Base-by-base conservation (phyloP, 2,888 invertebrate genomes). In the Diaprepes abbreviatus region DNA sequence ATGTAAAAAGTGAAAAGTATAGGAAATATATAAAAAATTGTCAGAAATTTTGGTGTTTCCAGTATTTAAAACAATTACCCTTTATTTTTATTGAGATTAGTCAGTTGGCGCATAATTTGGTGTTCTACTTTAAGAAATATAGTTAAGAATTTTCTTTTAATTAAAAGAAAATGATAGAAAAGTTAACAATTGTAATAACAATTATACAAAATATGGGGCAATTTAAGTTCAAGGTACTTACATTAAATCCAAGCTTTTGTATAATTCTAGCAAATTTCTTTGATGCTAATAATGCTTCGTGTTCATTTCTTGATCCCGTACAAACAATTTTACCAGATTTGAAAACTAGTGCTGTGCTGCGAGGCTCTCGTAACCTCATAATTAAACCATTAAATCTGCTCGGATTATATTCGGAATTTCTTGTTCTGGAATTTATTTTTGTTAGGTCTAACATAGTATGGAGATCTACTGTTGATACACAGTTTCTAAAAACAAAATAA, bases 331-430 rank as follows among this genome's bases (percentile, higher is more conserved):
- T 94, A 0, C 94, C 94, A 5, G 93, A 93, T 75, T 89, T 89
- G 81, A 94, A 94, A 74, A 92, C 91, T 17, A 92, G 83, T 3
- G 92, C 91, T 12, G 92, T 92, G 4, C 91, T 90, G 75, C 92
- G 87, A 0, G 94, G 94, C 73, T 92, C 92, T 58, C 92, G 85
- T 81, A 94, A 91, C 79, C 93, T 88, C 93, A 94, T 94, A 0
- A 94, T 90, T 12, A 94, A 89, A 9, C 94, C 94, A 78, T 92
- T 91, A 80, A 94, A 94, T 74, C 93, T 86, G 4, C 91, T n/a
- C 6, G 94, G 94, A 79, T 93, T 93, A 77, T 93, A 94, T 83
- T 94, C 94, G 0, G 94, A 92, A 83, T 92, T 93, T 73, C 94
- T 86, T 2, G 94, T 93, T 58, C 92, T 88, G 71, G 91, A 90